phyloP scores from a whole-genome alignment of 1,140 invertebrate species.

The Camponotus floridanus region DNA sequence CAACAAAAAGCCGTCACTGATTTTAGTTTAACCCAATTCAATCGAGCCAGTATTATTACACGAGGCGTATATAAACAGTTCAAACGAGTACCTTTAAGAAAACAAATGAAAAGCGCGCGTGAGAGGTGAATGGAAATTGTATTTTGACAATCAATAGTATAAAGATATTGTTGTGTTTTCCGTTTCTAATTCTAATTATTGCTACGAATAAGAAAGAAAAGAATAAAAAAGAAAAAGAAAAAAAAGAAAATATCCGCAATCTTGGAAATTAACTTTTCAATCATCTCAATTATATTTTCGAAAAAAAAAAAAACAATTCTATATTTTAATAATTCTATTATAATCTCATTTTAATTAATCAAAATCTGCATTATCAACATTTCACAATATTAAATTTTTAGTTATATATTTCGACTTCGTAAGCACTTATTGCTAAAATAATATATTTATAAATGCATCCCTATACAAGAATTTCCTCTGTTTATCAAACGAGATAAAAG shows the following conservation, averaged over 20 bases:
- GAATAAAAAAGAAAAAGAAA: not conserved
- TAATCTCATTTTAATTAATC: not conserved
- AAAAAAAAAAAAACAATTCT: not conserved
- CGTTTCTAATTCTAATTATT: conserved; percentile 26
- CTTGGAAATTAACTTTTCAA: not conserved
- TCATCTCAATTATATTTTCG: not conserved
- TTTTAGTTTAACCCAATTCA: conserved; percentile 53
- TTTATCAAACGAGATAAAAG: conserved; percentile 34
- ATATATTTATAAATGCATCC: not conserved
- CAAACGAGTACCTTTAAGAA: conserved; percentile 37
- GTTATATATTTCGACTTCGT: not conserved
- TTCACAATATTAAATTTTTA: not conserved
- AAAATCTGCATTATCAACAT: not conserved
- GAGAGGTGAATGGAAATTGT: conserved; percentile 45
- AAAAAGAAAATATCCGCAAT: conserved; percentile 3
- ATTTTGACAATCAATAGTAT: conserved; percentile 70
- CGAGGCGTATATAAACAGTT: not conserved
- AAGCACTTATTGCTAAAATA: not conserved
- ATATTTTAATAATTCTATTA: not conserved
- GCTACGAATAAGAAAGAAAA: conserved; percentile 16
- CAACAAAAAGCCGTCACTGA: not conserved
- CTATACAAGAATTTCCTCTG: not conserved
- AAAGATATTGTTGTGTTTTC: conserved; percentile 33
- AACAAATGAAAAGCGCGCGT: not conserved
- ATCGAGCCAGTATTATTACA: conserved; percentile 66